Base-by-base conservation (phyloP, 2,113 vertebrate species). In the Apodemus sylvaticus region DNA sequence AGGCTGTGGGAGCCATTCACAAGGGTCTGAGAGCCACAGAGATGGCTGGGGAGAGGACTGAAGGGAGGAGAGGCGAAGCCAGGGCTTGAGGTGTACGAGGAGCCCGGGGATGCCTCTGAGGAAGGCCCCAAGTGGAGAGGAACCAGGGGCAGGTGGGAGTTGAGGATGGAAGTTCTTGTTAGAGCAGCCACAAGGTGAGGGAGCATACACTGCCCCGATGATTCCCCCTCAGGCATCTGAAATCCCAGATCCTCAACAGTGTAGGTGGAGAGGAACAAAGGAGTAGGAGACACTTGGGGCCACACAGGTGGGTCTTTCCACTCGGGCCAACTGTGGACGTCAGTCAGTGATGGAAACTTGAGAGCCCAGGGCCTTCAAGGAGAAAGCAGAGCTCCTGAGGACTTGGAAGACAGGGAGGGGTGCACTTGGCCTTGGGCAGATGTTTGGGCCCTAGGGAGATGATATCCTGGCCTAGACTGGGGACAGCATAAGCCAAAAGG, bases 151-250 rank as follows among this genome's bases (percentile, higher is more conserved):
- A 8, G 51, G 60, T 10, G 29, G 31, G 55, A 48, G 39, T 29
- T 3, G 29, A 71, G 74, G n/a, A 8, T 14, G 34, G 7, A 24
- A 42, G 29, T 48, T 51, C n/a, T 93, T 26, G 29, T 29, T 74
- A 12, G 31, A 53, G 31, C 74, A 48, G 26, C 73, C 39, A 36
- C 17, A 31, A 34, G 71, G 16, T n/a, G n/a, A n/a, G n/a, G 0
- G 1, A 0, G 42, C 34, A 2, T 51, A 13, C 2, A 34, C 10
- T 0, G 5, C 17, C 60, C 16, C 34, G 7, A 2, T 48, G 26
- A 17, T 8, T 66, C 3, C 1, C 42, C 31, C 36, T 45, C n/a
- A 19, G 17, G 12, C 34, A 20, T 8, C 64, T 8, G 17, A 34
- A 55, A 3, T 20, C 51, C 73, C 76, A 53, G 10, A 3, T 22